Percentiles rank a stretch among this genome's conserved stretches.
Conservation (phyloP, 2,888 invertebrate genomes). For the Sarcophaga variegata region DNA sequence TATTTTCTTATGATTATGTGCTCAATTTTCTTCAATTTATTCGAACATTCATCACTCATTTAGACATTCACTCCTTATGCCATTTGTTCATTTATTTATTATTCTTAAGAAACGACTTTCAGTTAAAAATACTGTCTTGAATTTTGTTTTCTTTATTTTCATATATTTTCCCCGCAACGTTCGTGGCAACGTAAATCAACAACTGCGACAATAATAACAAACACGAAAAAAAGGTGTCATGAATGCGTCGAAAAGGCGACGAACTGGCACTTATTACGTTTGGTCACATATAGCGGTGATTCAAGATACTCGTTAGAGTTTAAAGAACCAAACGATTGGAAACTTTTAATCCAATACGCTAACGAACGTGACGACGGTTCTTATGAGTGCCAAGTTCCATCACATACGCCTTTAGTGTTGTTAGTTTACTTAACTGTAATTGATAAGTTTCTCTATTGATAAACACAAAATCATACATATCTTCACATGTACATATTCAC, state of each 20-base stretch:
- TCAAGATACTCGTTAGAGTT: too few relatives aligned
- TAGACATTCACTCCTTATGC: not conserved
- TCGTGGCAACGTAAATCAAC: not conserved
- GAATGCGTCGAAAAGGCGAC: too few relatives aligned
- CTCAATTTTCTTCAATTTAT: too few relatives aligned
- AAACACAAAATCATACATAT: not conserved
- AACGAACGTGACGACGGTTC: too few relatives aligned
- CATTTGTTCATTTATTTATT: conserved; percentile 24
- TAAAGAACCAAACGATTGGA: too few relatives aligned
- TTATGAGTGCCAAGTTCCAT: too few relatives aligned
- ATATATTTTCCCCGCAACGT: too few relatives aligned
- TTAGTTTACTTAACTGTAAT: conserved; percentile 87
- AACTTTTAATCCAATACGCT: too few relatives aligned
- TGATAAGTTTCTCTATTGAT: conserved; percentile 83
- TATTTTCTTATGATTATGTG: too few relatives aligned
- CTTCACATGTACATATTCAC: not conserved
- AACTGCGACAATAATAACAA: not conserved
- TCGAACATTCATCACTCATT: too few relatives aligned
- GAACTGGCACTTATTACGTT: too few relatives aligned
- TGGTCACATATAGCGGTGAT: too few relatives aligned
- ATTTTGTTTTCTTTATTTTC: conserved; percentile 5
- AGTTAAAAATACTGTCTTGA: not conserved
- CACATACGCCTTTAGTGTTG: conserved; percentile 82
- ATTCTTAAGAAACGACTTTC: not conserved
- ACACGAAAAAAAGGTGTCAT: conserved; percentile 79